These are phyloP conservation scores for Mactra quadrangularis DNA, from an alignment of 1,140 invertebrate species.

Conservation along the genomic window DNA sequence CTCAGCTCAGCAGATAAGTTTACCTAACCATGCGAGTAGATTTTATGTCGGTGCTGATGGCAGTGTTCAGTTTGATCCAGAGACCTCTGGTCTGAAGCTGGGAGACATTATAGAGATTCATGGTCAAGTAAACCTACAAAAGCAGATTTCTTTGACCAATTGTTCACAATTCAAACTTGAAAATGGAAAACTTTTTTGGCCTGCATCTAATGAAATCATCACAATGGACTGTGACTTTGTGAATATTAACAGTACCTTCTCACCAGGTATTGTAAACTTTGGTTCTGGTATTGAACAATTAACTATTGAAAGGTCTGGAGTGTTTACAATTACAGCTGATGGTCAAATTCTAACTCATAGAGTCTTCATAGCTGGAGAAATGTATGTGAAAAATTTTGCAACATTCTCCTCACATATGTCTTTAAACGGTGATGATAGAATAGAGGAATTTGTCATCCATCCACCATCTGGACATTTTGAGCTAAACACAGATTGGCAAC, in stretches of 20 bases:
- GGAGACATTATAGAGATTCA: slow-evolving; percentile 61
- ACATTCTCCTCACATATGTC: slow-evolving; percentile 63
- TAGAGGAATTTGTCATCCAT: slow-evolving; percentile 58
- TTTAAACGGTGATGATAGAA: slow-evolving; percentile 38
- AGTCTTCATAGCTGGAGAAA: slow-evolving; percentile 63
- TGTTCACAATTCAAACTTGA: slow-evolving; percentile 66
- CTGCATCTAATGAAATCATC: slow-evolving; percentile 56
- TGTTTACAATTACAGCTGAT: slow-evolving; percentile 57
- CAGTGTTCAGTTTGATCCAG: slow-evolving; percentile 64
- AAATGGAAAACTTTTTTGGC: slow-evolving; percentile 62
- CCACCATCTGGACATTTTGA: slow-evolving; percentile 55
- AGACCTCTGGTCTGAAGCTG: slow-evolving; percentile 60
- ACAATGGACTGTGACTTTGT: slow-evolving; percentile 67
- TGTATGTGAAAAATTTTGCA: slow-evolving; percentile 65
- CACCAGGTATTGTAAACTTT: slow-evolving; percentile 64
- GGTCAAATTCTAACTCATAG: slow-evolving; percentile 63
- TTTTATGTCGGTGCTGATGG: slow-evolving; percentile 64
- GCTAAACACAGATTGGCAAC: slow-evolving; percentile 52
- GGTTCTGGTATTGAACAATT: slow-evolving; percentile 53
- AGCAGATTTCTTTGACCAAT: slow-evolving; percentile 59
- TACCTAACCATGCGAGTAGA: background rate
- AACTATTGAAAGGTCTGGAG: slow-evolving; percentile 58
- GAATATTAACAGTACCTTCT: slow-evolving; percentile 68
- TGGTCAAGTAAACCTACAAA: slow-evolving; percentile 62
- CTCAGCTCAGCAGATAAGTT: background rate